These are phyloP conservation scores for Monodelphis domestica DNA, from an alignment of 2,797 vertebrate genomes.

Conservation along the genomic window DNA sequence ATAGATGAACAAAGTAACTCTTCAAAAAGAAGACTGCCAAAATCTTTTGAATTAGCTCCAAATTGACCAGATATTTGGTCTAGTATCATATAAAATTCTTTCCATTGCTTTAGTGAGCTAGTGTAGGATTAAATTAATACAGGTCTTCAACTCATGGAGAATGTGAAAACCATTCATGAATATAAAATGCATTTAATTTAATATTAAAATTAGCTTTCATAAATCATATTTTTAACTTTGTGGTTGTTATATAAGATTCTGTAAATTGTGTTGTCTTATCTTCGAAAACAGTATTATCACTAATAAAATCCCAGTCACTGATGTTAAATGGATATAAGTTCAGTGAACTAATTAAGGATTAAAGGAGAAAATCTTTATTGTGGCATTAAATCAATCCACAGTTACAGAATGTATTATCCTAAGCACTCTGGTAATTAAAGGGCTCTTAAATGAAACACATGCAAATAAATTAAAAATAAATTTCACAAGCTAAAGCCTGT, in stretches of 20 bases:
- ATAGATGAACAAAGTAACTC: not conserved
- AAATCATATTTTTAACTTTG: conserved; percentile 48
- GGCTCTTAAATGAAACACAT: conserved; percentile 75
- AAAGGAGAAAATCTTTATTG: conserved; percentile 77
- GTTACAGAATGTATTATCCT: conserved; percentile 76
- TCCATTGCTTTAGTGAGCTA: not conserved
- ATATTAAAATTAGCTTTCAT: conserved; percentile 45
- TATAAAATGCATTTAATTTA: conserved; percentile 32
- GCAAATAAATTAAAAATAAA: conserved; percentile 72
- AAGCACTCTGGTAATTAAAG: conserved; percentile 77
- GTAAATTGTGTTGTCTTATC: conserved; percentile 49
- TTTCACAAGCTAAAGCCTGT: conserved; percentile 73
- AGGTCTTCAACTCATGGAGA: conserved; percentile 30
- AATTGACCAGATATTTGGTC: conserved; percentile 20
- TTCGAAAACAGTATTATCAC: conserved; percentile 64
- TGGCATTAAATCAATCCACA: conserved; percentile 80
- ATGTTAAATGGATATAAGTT: conserved; percentile 78
- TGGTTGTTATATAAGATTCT: conserved; percentile 41
- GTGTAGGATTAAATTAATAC: not conserved
- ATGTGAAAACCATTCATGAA: conserved; percentile 16
- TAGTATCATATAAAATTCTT: not conserved
- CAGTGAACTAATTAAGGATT: conserved; percentile 78
- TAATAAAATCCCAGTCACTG: conserved; percentile 63
- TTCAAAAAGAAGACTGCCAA: not conserved
- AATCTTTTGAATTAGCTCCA: conserved; percentile 20